Evolutionary conservation across 2,888 invertebrate genomes (phyloP), one percentile per base, ranked within the genome.

Genomic region (Pseudococcus longispinus): DNA sequence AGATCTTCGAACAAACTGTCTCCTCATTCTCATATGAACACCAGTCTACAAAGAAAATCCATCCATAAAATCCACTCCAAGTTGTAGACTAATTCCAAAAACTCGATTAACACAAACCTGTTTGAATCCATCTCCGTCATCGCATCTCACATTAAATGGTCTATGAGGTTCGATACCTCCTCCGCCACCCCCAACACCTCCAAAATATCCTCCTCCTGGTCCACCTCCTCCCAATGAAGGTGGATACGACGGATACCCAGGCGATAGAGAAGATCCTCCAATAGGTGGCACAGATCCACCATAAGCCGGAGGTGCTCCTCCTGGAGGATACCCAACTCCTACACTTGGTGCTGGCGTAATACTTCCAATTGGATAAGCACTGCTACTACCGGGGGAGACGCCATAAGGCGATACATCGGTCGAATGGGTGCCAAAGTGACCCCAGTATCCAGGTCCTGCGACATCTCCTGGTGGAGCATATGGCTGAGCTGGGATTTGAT

Each of bases 91-190:
- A 15, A 51, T 51, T 51, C n/a, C 20, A 60, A 55, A 2, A 20
- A 15, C 37, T 6, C 32, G 6, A 37, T 4, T 6, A 4, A 20
- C 44, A 87, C 87, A 87, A 88, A 90, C 90, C 89, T 96, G 96
- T 90, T 95, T 94, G 90, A 96, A 96, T 90, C 94, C 94, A 89
- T 96, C 96, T 74, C 93, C 93, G 87, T 96, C 96, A 89, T 96
- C 96, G 90, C 96, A 96, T 88, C 95, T 92, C 0, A 94, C 93
- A 87, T 91, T 90, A 88, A 89, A 89, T 11, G 90, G 90, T 85
- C 89, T 89, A 60, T 88, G 89, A 13, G 55, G 86, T 74, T 90
- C 89, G 11, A 88, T 88, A 23, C 88, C 88, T 51, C 89, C 87
- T 32, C 88, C 88, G 8, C 85, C 86, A 18, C 82, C 80, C 29